Conservation (phyloP, 64 coral and sea anemone genomes). For the Actinia equina region DNA sequence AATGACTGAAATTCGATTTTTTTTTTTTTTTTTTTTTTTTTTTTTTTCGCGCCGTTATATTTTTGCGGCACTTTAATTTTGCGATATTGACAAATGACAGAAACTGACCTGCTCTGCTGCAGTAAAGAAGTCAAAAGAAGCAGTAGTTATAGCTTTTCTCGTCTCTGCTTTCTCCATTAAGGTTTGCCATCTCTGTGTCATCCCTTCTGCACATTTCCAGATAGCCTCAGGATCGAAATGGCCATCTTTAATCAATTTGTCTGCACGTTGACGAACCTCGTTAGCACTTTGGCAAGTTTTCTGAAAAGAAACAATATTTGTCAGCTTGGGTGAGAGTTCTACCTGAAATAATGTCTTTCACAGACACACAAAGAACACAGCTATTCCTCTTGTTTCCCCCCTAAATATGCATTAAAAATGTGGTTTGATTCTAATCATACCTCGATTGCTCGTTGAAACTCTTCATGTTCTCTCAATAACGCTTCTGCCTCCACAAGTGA, state of each 20-base stretch:
- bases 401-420: too few species aligned
- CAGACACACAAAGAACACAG: too few species aligned
- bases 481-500: conserved; percentile 94
- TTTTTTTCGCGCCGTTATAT: too few species aligned
- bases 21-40: too few species aligned
- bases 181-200: conserved; percentile 87
- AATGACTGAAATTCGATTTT: too few species aligned
- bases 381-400: too few species aligned
- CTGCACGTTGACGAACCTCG: conserved; percentile 76
- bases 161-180: conserved; percentile 88
- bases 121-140: conserved; percentile 90
- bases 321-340: background rate
- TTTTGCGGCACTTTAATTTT: too few species aligned
- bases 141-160: conserved; percentile 65
- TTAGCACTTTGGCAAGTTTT: conserved; percentile 98
- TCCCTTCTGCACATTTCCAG: conserved; percentile 74
- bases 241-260: conserved; percentile 88
- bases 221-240: conserved; percentile 87
- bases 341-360: too few species aligned
- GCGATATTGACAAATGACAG: too few species aligned
- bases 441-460: conserved; percentile 97
- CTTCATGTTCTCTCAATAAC: conserved; percentile 87
- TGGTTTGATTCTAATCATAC: conserved; percentile 18
- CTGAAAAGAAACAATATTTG: conserved; percentile 31
- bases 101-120: conserved; percentile 83